Conservation (phyloP, 2,113 vertebrate genomes). For the Megalops atlanticus region DNA sequence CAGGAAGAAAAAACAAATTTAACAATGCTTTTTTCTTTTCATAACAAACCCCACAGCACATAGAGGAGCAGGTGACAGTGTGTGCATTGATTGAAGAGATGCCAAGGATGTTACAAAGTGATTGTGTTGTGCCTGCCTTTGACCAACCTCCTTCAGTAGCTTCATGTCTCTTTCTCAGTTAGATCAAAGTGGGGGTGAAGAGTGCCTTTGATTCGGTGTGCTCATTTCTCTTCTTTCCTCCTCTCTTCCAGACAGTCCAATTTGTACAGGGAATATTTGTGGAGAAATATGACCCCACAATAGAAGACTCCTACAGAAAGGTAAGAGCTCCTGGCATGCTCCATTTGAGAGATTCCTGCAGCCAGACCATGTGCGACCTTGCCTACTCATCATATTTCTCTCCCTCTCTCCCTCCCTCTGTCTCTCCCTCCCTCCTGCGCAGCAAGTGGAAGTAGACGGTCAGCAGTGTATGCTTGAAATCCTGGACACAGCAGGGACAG, state of each 20-base stretch:
- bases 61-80: too few species aligned
- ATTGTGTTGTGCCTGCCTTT: too few species aligned
- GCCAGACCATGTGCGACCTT: background rate
- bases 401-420: background rate
- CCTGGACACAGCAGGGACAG: slow-evolving; percentile 96
- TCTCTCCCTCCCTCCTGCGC: slow-evolving; percentile 38
- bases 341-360: background rate
- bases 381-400: background rate
- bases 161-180: too few species aligned
- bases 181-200: too few species aligned
- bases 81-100: too few species aligned
- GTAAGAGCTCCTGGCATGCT: slow-evolving; percentile 59
- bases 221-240: background rate
- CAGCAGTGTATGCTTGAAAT: slow-evolving; percentile 99
- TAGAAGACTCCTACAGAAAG: slow-evolving; percentile 99
- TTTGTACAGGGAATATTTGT: slow-evolving; percentile 99
- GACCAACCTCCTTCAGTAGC: too few species aligned
- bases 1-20: too few species aligned
- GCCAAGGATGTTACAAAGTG: too few species aligned
- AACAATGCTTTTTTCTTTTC: too few species aligned
- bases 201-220: background rate
- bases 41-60: too few species aligned
- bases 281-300: slow-evolving; percentile 99
- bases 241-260: slow-evolving; percentile 86
- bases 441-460: slow-evolving; percentile 99